phyloP scores from a whole-genome alignment of 2,113 vertebrate genomes.

The Proterorhinus semilunaris region DNA sequence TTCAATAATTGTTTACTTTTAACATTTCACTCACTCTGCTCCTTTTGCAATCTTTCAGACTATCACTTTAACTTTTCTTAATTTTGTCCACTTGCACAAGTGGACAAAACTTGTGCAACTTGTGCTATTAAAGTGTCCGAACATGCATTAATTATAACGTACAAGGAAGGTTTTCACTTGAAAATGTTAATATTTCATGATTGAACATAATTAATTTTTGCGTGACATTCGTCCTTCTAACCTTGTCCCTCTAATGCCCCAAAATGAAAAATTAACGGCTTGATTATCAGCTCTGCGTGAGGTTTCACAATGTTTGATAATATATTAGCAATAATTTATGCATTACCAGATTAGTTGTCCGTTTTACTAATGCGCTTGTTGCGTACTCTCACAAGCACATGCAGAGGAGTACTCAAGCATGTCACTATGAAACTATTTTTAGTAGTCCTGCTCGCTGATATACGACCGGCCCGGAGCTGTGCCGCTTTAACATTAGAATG shows the following conservation, averaged over 20 bases:
- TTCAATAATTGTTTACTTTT: too few species aligned
- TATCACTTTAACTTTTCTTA: not conserved
- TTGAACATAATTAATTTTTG: not conserved
- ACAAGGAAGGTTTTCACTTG: not conserved
- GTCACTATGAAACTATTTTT: constrained; percentile 23
- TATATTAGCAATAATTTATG: not conserved
- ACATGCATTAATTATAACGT: not conserved
- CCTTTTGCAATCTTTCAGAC: too few species aligned
- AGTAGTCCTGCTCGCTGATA: constrained; percentile 9
- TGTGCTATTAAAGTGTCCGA: not conserved
- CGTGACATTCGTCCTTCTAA: not conserved
- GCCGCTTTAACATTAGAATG: constrained; percentile 14
- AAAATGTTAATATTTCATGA: not conserved
- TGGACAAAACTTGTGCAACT: too few species aligned
- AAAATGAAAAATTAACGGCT: not conserved
- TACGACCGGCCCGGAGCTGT: constrained; percentile 10
- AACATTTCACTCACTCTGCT: too few species aligned
- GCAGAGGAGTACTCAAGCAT: constrained; percentile 6
- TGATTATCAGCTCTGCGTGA: too few species aligned
- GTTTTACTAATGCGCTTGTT: constrained; percentile 1
- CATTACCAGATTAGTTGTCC: not conserved
- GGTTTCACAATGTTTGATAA: not conserved
- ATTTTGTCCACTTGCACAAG: not conserved
- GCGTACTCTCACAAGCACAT: not conserved
- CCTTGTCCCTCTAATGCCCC: not conserved